These are phyloP conservation scores for Heloderma charlesbogerti DNA, from an alignment of 2,113 vertebrate genomes.

Conservation along the genomic window DNA sequence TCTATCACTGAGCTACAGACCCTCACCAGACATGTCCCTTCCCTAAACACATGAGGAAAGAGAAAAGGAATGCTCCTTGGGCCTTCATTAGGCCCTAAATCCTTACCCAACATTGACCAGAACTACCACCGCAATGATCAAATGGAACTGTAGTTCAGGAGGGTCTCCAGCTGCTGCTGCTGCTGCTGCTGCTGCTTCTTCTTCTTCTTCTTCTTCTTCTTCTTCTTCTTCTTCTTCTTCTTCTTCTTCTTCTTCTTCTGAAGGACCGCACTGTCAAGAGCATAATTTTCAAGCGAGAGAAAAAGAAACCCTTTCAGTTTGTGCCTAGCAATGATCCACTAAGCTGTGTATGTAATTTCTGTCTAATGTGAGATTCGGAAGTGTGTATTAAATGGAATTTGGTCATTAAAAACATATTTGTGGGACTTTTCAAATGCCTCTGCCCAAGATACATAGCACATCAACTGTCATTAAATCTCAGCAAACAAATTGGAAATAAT, in stretches of 20 bases:
- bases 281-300: neutral
- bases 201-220: neutral
- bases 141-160: neutral
- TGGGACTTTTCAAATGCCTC: constrained; percentile 72
- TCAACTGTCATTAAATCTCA: constrained; percentile 57
- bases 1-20: too few species aligned
- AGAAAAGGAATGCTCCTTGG: too few species aligned
- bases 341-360: constrained; percentile 79
- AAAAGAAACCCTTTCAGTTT: constrained; percentile 54
- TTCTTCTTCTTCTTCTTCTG: neutral
- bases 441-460: constrained; percentile 76
- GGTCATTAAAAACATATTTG: constrained; percentile 83
- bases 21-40: too few species aligned
- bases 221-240: too few species aligned
- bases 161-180: neutral
- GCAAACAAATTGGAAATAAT: constrained; percentile 74
- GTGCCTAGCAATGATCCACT: constrained; percentile 69
- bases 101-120: neutral
- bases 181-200: too few species aligned
- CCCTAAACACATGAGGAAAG: too few species aligned
- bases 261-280: neutral
- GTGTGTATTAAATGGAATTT: constrained; percentile 75
- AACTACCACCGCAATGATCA: too few species aligned
- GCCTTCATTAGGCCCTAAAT: too few species aligned
- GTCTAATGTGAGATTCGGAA: constrained; percentile 68